Evolutionary conservation across 2,113 vertebrate genomes (phyloP), one percentile per base, ranked within the genome.

Genomic region (Urocolius indicus): DNA sequence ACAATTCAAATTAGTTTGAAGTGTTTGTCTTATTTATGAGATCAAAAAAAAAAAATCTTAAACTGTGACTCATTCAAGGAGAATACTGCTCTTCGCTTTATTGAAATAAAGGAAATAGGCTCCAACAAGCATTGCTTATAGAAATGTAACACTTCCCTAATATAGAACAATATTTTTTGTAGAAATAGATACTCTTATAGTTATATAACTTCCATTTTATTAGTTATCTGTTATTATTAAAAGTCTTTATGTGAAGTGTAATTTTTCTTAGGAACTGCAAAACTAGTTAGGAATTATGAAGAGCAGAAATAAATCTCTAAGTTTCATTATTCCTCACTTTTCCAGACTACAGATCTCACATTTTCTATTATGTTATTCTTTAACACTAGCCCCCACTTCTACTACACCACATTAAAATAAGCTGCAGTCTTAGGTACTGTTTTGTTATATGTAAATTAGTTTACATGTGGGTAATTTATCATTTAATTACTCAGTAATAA

Each of bases 401-500:
- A 14, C 11, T 17, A 7, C 41, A 45, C 16, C 32, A 54, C 16
- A 32, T 9, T 13, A 20, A 34, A 43, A 77, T 16, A 79, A 32
- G 13, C 29, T 58, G 23, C 45, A 68, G 4, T 75, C 46, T 71
- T 36, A 38, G 54, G 46, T 67, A 65, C 57, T 79, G 66, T 51
- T 91, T 78, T 75, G 36, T 84, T 89, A 76, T n/a, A 94, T 58
- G 54, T 54, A 87, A 41, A 91, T 91, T 82, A 93, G 84, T 94
- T 92, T 97, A 92, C 66, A 54, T 29, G 22, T 14, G 78, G 19
- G n/a, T 93, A 91, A 91, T 96, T 93, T 95, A 87, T 94, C 66
- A 92, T 93, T 96, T 94, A 96, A 97, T 95, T 91, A 93, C 89
- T 87, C 67, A 55, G 84, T 85, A 95, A 93, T 79, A 93, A 95